phyloP scores from a whole-genome alignment of 2,113 vertebrate genomes.

The Mormoops blainvillei region DNA sequence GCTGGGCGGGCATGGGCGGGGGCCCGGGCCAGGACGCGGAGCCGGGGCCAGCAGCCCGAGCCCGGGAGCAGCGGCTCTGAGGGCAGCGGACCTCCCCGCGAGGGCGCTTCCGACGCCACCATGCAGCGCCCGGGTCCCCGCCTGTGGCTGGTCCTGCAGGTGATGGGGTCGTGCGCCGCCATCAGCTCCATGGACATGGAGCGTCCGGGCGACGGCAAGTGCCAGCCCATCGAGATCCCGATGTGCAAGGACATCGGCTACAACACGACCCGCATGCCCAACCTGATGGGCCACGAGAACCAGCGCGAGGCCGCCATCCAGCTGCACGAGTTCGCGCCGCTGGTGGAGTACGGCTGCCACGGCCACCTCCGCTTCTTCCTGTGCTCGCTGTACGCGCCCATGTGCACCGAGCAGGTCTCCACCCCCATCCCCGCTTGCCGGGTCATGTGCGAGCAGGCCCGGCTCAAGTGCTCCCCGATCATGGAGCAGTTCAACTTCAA shows the following conservation, averaged over 20 bases:
- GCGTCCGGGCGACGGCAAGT: constrained; percentile 90
- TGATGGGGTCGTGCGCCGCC: constrained; percentile 76
- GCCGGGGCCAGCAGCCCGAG: not conserved
- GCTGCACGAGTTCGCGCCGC: constrained; percentile 91
- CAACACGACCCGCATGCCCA: constrained; percentile 96
- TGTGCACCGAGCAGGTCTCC: constrained; percentile 99
- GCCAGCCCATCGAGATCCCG: constrained; percentile 94
- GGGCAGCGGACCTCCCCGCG: not conserved
- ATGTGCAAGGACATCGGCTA: constrained; percentile 98
- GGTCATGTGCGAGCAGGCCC: constrained; percentile 97
- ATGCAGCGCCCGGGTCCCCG: constrained; percentile 50
- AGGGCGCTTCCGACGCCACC: constrained; percentile 1
- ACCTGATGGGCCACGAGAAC: constrained; percentile 91
- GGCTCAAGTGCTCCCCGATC: constrained; percentile 92
- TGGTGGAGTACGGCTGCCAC: constrained; percentile 93
- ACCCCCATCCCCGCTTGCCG: constrained; percentile 95
- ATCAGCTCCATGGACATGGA: constrained; percentile 93
- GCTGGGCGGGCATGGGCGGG: constrained; percentile 58
- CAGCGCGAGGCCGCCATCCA: constrained; percentile 91
- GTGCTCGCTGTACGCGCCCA: constrained; percentile 95
- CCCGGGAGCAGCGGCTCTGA: constrained; percentile 50
- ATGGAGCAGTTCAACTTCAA: constrained; percentile 95
- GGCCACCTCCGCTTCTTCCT: constrained; percentile 95
- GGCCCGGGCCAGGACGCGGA: not conserved
- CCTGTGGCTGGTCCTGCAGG: constrained; percentile 70